Evolutionary conservation across 1,140 invertebrate genomes (phyloP), one percentile per base, ranked within the genome.

Genomic region (Drosophila bocki): DNA sequence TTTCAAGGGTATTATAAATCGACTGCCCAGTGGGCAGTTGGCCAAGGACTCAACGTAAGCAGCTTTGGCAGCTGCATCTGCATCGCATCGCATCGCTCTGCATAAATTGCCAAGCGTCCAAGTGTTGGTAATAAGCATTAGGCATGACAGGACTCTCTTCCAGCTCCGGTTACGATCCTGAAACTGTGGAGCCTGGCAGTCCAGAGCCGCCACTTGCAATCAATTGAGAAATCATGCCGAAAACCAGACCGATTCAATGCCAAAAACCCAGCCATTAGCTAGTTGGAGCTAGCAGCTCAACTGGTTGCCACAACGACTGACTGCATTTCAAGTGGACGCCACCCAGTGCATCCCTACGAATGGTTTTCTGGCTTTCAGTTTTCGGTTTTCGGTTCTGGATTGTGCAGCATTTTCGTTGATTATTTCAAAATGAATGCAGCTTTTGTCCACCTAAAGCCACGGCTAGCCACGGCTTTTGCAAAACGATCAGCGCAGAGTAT

Each of bases 71-170:
- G 53, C 70, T 58, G 59, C 53, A 75, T 33, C 51, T 37, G 62
- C 60, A 65, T 22, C 15, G 48, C 48, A 33, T 53, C 51, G 51
- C 35, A 65, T 50, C 29, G 67, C 37, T 59, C 67, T 47, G 80
- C 80, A 87, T 87, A 80, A 76, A 87, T 80, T 82, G 59, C 68
- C 64, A 81, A 88, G 80, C 74, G 69, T 78, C 60, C 78, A 57
- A 81, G 85, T 88, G 80, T 78, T 75, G 69, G 77, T 80, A 87
- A 83, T 87, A 88, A 87, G 84, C 77, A 80, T 88, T 71, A 81
- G 81, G 70, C 63, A 82, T 69, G 48, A 57, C 62, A 65, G 48
- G 13, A 42, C 63, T n/a, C 12, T 22, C n/a, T 45, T 58, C 15
- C 29, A 11, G 19, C 67, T 56, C 37, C 22, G 32, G 44, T 13